A percentile compares a stretch with the other conserved stretches of the same genome.
Conservation (phyloP, 2,888 invertebrate species). For the Eudasyphora cyanicolor region DNA sequence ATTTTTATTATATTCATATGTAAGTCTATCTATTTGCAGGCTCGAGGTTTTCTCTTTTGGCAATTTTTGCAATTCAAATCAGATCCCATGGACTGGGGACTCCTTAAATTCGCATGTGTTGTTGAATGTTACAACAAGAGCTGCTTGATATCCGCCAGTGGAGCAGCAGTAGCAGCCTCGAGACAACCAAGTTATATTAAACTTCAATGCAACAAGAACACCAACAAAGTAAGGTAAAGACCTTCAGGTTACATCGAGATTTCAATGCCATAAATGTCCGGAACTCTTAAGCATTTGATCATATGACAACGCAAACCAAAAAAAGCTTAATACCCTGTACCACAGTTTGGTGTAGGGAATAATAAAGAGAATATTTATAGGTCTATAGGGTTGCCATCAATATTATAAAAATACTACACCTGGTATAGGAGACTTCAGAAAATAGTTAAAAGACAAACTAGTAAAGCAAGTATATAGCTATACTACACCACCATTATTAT, state of each 20-base stretch:
- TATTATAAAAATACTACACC: no score
- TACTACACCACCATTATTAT: no score
- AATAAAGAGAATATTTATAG: neutral
- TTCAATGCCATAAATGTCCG: conserved; percentile 59
- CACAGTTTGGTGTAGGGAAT: no score
- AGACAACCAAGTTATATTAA: neutral
- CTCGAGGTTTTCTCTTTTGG: neutral
- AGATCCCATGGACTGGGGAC: conserved; percentile 20
- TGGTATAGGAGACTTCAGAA: no score
- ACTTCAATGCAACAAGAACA: no score
- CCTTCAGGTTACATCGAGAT: conserved; percentile 42
- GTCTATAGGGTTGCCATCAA: neutral
- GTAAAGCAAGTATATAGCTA: no score
- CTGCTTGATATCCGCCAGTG: neutral
- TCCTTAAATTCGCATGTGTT: conserved; percentile 36
- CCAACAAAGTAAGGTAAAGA: conserved; percentile 43
- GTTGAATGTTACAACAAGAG: neutral
- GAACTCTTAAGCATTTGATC: conserved; percentile 33
- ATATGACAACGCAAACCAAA: neutral
- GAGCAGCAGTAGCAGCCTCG: neutral
- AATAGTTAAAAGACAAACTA: no score
- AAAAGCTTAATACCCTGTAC: neutral
- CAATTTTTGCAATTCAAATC: conserved; percentile 25
- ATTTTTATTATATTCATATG: conserved; percentile 41
- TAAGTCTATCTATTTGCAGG: neutral